Base-by-base conservation (phyloP, 2,113 vertebrate species). In the Bos taurus region DNA sequence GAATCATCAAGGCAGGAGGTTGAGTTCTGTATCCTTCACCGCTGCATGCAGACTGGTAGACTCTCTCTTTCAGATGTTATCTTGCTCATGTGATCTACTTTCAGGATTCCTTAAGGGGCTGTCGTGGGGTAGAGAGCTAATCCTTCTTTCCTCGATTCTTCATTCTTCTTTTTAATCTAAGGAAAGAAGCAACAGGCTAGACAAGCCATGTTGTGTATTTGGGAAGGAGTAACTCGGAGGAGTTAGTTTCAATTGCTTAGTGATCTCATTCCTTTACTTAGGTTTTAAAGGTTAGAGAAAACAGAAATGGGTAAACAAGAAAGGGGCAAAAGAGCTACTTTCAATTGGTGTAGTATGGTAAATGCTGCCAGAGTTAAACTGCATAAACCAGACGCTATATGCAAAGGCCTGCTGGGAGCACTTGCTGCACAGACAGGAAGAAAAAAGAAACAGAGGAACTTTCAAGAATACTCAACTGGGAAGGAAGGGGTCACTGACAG, bases 331-430 rank as follows among this genome's bases (percentile, higher is more conserved):
- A 52, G 46, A 81, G 17, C 48, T 6, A 33, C 28, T 81, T 50
- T 33, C 28, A 81, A 33, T 12, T 36, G 10, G 4, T 14, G 7
- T 21, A 12, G 8, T 7, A 62, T 46, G 78, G 40, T 30, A 46
- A 54, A 62, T 6, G 57, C 21, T 15, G 7, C 11, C 52, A 46
- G 57, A 40, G 30, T 23, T 11, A 50, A 90, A 33, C 62, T 3
- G 2, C 30, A 7, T 5, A 25, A 40, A 71, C 77, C 7, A 74
- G 13, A 10, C 3, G 0, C 26, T 28, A 26, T 25, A 23, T 0
- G 1, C 4, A 19, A 19, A 33, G 26, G 10, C 60, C 60, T 28
- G 21, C 84, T 54, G 85, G 54, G 28, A 25, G 17, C 30, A 14
- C 17, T 26, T 21, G 13, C 5, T 2, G 30, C 48, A 19, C 1